phyloP scores from a whole-genome alignment of 2,113 vertebrate genomes.

The Archocentrus centrarchus region DNA sequence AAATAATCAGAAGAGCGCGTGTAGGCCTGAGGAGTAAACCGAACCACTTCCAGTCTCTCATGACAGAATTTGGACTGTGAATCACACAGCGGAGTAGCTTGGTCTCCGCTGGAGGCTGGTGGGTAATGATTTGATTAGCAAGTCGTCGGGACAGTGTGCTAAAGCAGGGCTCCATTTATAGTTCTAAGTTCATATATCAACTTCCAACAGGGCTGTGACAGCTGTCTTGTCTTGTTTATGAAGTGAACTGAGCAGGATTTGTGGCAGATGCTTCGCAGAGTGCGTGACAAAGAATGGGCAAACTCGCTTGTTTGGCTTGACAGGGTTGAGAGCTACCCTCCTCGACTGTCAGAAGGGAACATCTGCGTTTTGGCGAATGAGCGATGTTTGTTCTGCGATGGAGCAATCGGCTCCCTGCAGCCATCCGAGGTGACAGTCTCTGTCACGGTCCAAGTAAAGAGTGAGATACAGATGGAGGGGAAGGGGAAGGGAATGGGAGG shows the following conservation, averaged over 20 bases:
- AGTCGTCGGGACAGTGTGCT: slow-evolving; percentile 44
- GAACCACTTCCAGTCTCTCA: slow-evolving; percentile 17
- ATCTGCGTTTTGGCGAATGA: slow-evolving; percentile 72
- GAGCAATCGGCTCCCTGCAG: slow-evolving; percentile 69
- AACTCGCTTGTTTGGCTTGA: slow-evolving; percentile 67
- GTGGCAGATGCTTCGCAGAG: slow-evolving; percentile 51
- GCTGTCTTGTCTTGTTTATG: slow-evolving; percentile 67
- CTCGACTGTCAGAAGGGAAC: slow-evolving; percentile 69
- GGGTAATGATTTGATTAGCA: slow-evolving; percentile 58
- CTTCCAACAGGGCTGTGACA: slow-evolving; percentile 52
- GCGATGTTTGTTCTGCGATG: slow-evolving; percentile 58
- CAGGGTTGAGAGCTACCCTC: slow-evolving; percentile 66
- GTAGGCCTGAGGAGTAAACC: slow-evolving; percentile 29
- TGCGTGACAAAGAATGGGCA: slow-evolving; percentile 57
- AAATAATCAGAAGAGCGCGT: slow-evolving; percentile 42
- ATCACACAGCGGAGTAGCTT: neutral
- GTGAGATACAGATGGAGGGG: slow-evolving; percentile 55
- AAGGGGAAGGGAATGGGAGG: neutral
- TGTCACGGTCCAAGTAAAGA: slow-evolving; percentile 67
- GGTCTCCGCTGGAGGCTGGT: slow-evolving; percentile 27
- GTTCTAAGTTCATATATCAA: slow-evolving; percentile 42
- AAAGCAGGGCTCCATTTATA: slow-evolving; percentile 37
- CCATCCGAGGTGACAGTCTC: slow-evolving; percentile 70
- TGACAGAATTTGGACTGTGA: slow-evolving; percentile 20
- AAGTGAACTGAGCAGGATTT: slow-evolving; percentile 58